phyloP scores from a whole-genome alignment of 2,888 invertebrate genomes.

The Lasioglossum oenotherae region DNA sequence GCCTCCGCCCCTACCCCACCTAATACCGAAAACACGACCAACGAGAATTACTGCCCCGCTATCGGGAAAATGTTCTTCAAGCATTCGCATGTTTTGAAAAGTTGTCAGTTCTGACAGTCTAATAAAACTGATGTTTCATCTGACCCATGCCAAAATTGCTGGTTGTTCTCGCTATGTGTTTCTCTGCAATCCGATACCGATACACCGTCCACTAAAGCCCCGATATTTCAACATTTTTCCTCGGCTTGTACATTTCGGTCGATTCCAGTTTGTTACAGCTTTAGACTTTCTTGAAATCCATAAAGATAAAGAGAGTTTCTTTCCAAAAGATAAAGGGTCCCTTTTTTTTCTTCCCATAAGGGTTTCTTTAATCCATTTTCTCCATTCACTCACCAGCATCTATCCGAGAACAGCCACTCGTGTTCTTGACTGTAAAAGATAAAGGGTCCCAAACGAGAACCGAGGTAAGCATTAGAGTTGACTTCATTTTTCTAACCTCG shows the following conservation, averaged over 20 bases:
- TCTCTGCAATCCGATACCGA: not conserved
- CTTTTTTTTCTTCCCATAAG: too few relatives aligned
- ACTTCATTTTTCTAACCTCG: too few relatives aligned
- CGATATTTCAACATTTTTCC: not conserved
- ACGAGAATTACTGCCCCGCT: slow-evolving; percentile 6
- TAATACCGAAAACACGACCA: slow-evolving; percentile 16
- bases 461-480: too few relatives aligned
- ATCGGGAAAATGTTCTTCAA: not conserved
- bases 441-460: too few relatives aligned
- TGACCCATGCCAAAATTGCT: not conserved
- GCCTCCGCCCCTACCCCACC: not conserved
- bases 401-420: too few relatives aligned
- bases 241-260: not conserved
- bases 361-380: too few relatives aligned
- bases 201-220: not conserved
- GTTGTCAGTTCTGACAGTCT: not conserved
- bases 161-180: not conserved
- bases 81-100: not conserved
- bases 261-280: not conserved
- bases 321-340: too few relatives aligned
- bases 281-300: not conserved
- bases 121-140: not conserved
- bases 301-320: too few relatives aligned
- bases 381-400: too few relatives aligned
- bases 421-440: too few relatives aligned